Conservation (phyloP, 2,113 vertebrate species). For the Takifugu flavidus region DNA sequence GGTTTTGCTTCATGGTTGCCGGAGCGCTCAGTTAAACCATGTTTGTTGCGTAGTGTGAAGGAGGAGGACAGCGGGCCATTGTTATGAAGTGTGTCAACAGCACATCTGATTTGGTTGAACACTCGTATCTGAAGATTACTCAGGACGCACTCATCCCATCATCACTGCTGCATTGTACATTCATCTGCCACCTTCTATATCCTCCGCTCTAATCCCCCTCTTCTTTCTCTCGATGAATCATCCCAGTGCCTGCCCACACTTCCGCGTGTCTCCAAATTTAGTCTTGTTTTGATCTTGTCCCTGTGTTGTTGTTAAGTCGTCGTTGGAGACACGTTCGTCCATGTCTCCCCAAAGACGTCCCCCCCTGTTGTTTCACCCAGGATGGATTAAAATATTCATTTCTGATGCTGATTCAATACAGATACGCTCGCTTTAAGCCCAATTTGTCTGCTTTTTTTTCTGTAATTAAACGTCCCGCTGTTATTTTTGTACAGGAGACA, state of each 20-base stretch:
- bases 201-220: constrained; percentile 1
- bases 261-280: constrained; percentile 49
- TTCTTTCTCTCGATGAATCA: not conserved
- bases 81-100: no score
- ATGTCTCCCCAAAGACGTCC: no score
- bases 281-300: constrained; percentile 39
- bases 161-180: not conserved
- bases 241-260: constrained; percentile 43
- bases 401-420: no score
- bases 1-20: no score
- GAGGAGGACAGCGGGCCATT: no score
- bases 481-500: constrained; percentile 57
- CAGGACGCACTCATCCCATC: not conserved
- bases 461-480: not conserved
- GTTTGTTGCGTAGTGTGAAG: no score
- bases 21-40: no score
- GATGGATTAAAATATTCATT: no score
- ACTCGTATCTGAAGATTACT: no score
- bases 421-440: not conserved
- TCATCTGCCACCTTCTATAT: not conserved
- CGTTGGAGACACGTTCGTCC: constrained; percentile 24
- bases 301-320: constrained; percentile 28
- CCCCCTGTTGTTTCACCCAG: not conserved
- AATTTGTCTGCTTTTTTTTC: not conserved
- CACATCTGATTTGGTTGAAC: no score